These are phyloP conservation scores for Cladopsammia gracilis DNA, from an alignment of 64 coral and sea anemone genomes.

Conservation along the genomic window DNA sequence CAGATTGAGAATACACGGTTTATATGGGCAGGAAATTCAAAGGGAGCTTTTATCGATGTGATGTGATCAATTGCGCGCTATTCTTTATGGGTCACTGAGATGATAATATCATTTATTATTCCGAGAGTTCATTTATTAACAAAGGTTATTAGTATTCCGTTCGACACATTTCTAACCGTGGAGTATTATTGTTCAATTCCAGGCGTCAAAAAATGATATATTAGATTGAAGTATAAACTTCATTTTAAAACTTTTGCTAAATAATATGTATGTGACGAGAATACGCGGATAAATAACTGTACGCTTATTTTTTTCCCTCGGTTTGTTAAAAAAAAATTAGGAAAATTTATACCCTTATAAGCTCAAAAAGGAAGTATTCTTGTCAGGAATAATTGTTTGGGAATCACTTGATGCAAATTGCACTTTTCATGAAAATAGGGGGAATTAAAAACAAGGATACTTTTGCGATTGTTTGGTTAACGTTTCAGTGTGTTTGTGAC, in stretches of 20 bases:
- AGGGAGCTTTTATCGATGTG: conserved; percentile 46
- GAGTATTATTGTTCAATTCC: conserved; percentile 60
- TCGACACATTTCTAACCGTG: background rate
- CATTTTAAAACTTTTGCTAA: background rate
- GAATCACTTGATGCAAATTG: conserved; percentile 76
- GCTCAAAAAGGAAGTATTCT: conserved; percentile 1
- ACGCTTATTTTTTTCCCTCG: background rate
- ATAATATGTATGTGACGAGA: background rate
- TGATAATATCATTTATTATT: conserved; percentile 73
- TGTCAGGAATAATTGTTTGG: conserved; percentile 48
- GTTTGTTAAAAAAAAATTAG: background rate
- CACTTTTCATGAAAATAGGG: conserved; percentile 48
- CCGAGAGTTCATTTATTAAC: conserved; percentile 58
- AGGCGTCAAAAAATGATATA: conserved; percentile 22
- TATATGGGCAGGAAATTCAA: conserved; percentile 58
- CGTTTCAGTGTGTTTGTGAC: conserved; percentile 76
- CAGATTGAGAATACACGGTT: conserved; percentile 23
- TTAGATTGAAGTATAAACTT: background rate
- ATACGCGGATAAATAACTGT: background rate
- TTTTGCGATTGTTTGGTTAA: conserved; percentile 86
- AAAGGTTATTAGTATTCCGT: conserved; percentile 73
- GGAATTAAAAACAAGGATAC: conserved; percentile 87
- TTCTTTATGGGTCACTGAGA: conserved; percentile 45
- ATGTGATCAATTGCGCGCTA: conserved; percentile 54
- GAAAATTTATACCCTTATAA: conserved; percentile 34